phyloP scores from a whole-genome alignment of 2,797 vertebrate genomes.

The Scolopax bukidnonensis region DNA sequence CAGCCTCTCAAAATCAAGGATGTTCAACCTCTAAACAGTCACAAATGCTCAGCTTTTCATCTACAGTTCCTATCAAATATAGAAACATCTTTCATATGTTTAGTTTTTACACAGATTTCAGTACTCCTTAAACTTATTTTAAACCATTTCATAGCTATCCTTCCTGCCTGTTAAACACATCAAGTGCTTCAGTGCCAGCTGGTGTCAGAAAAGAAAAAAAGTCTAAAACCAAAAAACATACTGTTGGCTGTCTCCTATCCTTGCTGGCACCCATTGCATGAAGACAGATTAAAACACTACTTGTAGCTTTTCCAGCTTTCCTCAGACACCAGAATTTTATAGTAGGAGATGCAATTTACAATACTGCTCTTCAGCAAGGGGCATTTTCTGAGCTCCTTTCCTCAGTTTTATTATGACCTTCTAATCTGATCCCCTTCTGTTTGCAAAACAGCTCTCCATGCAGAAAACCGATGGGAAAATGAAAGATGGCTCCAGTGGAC shows the following conservation, averaged over 20 bases:
- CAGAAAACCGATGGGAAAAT: not conserved
- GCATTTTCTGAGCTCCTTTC: not conserved
- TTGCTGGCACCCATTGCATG: constrained; percentile 47
- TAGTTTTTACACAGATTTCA: constrained; percentile 61
- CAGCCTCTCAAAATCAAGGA: constrained; percentile 35
- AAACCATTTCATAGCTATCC: constrained; percentile 62
- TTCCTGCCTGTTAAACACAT: constrained; percentile 70
- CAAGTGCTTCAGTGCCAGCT: constrained; percentile 69
- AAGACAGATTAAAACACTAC: constrained; percentile 55
- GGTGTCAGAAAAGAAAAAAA: constrained; percentile 61
- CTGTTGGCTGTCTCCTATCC: constrained; percentile 55
- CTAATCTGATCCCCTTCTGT: not conserved
- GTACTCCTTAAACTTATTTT: constrained; percentile 66
- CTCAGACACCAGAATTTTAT: constrained; percentile 26
- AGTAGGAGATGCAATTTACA: not conserved
- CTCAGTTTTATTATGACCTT: not conserved
- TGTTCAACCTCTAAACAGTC: constrained; percentile 55
- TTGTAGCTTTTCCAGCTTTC: constrained; percentile 47
- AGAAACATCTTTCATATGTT: constrained; percentile 68
- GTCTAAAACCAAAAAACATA: constrained; percentile 60
- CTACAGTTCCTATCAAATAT: constrained; percentile 62
- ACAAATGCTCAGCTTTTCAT: constrained; percentile 57
- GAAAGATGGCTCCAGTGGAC: not conserved
- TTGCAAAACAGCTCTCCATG: not conserved
- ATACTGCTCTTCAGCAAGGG: not conserved